Base-by-base conservation (phyloP, 2,113 vertebrate genomes). In the Cepphus grylle region DNA sequence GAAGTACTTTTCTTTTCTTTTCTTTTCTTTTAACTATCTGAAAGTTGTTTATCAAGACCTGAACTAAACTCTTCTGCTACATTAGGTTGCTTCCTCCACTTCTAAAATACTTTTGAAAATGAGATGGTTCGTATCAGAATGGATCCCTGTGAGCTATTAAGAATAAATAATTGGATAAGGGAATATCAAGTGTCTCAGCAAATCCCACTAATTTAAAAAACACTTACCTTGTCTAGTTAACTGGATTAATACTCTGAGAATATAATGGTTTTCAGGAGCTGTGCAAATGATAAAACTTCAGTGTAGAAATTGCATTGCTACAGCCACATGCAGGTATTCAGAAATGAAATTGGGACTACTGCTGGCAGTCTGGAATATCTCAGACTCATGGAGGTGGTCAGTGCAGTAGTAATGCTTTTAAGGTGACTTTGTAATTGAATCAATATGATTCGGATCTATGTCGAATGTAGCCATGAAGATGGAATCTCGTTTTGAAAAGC, bases 81-180 rank as follows among this genome's bases (percentile, higher is more conserved):
- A 69, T 96, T 93, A 95, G 6, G 49, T 90, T 90, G 18, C 36
- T 83, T 92, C 38, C 23, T 74, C 34, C 25, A 72, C 66, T 93
- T 98, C n/a, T 90, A 85, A 94, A 61, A 79, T 59, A 53, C 22
- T 93, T 93, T 86, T 52, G 55, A 95, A 97, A 96, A 91, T 94
- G 56, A 91, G 21, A 30, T 89, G 16, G 62, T 94, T 95, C 65
- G 19, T 93, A 81, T 82, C 79, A 93, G 90, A 95, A 87, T 45
- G 69, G 56, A 93, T 97, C 53, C 50, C 69, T 95, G 45, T 61
- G 87, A 95, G 19, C 47, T 94, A 86, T 95, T 97, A 94, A 66
- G 95, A 94, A 96, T 94, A 97, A 97, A 96, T 96, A 93, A 96
- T 91, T 86, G 59, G 72, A 79, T 89, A 94, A 76, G 70, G 88